These are phyloP conservation scores for Tetramorium alpestre DNA, from an alignment of 1,140 invertebrate species.

Conservation along the genomic window DNA sequence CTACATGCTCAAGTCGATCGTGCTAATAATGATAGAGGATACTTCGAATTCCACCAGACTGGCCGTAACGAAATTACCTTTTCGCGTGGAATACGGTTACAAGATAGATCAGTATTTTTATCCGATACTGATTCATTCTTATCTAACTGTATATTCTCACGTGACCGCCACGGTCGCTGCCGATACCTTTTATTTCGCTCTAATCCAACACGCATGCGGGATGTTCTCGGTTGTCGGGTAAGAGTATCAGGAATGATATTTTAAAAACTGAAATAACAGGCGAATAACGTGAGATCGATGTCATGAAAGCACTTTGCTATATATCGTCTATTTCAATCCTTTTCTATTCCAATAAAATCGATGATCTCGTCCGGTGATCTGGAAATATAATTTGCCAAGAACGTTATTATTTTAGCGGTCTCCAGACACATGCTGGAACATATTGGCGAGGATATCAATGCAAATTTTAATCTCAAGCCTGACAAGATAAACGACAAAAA, in stretches of 20 bases:
- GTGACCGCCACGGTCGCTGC: constrained; percentile 27
- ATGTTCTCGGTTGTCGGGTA: constrained; percentile 52
- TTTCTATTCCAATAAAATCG: background rate
- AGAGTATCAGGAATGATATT: background rate
- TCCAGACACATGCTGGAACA: constrained; percentile 40
- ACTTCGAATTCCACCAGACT: constrained; percentile 19
- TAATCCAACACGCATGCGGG: constrained; percentile 44
- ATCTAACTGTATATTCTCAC: constrained; percentile 17
- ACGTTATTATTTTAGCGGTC: constrained; percentile 29
- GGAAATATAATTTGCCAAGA: constrained; percentile 11
- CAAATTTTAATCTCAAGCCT: constrained; percentile 23
- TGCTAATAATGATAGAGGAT: constrained; percentile 47
- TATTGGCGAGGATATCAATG: constrained; percentile 11
- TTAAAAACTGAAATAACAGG: background rate
- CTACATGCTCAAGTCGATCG: constrained; percentile 44
- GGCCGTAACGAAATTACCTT: constrained; percentile 35
- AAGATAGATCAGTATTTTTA: constrained; percentile 37
- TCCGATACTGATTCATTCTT: constrained; percentile 21
- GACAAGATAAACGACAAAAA: background rate
- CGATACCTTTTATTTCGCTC: constrained; percentile 21
- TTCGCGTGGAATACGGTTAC: constrained; percentile 37
- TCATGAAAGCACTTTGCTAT: background rate
- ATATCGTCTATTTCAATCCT: background rate
- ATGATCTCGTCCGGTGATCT: background rate
- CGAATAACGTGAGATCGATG: background rate